These are phyloP conservation scores for Euleptes europaea DNA, from an alignment of 2,113 vertebrate species.

Conservation along the genomic window DNA sequence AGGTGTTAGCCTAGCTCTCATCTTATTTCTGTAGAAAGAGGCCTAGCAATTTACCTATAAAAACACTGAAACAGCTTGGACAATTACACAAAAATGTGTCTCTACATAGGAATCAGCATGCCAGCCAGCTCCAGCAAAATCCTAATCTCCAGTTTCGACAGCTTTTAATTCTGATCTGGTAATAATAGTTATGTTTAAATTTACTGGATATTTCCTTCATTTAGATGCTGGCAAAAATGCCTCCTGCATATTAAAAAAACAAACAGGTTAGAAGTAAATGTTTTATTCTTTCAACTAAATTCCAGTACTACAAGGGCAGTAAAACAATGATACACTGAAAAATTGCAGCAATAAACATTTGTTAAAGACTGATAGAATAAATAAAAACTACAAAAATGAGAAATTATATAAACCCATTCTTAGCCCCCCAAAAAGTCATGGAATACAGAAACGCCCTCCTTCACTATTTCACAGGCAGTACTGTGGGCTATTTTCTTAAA, in stretches of 20 bases:
- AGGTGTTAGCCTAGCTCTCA: background rate
- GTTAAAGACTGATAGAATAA: slow-evolving; percentile 87
- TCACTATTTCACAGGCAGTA: slow-evolving; percentile 81
- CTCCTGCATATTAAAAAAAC: slow-evolving; percentile 76
- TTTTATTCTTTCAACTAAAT: slow-evolving; percentile 95
- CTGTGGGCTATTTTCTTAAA: slow-evolving; percentile 81
- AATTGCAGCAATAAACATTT: slow-evolving; percentile 86
- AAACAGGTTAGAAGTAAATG: slow-evolving; percentile 85
- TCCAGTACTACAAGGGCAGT: slow-evolving; percentile 90
- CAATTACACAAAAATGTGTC: background rate
- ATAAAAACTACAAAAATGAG: slow-evolving; percentile 88
- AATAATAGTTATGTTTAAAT: slow-evolving; percentile 54
- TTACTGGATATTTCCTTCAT: slow-evolving; percentile 60
- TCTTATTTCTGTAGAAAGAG: background rate
- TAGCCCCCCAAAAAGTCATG: slow-evolving; percentile 79
- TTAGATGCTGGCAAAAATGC: slow-evolving; percentile 63
- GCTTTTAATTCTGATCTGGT: slow-evolving; percentile 15
- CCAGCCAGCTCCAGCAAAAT: background rate
- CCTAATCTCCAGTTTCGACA: background rate
- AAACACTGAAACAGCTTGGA: slow-evolving; percentile 5
- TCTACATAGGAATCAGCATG: background rate
- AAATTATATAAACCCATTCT: slow-evolving; percentile 86
- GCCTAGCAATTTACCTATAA: slow-evolving; percentile 14
- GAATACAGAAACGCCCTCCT: slow-evolving; percentile 83
- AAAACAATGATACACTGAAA: slow-evolving; percentile 85